Evolutionary conservation across 2,113 vertebrate species (phyloP), one percentile per base, ranked within the genome.

Genomic region (Nerophis ophidion): DNA sequence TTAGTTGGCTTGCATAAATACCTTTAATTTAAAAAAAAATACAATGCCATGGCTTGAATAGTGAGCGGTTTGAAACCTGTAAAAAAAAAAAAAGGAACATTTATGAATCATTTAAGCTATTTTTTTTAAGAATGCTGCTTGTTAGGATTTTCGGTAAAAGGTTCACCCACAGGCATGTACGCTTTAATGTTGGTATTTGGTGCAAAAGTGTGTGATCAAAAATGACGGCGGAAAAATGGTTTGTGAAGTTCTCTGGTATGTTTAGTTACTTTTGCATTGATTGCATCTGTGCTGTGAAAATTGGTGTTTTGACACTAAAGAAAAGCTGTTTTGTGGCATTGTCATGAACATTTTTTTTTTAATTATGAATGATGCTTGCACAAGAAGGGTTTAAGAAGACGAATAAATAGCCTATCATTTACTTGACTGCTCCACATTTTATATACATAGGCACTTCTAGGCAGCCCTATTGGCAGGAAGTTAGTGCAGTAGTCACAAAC

Each of bases 221-320:
- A 10, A 15, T 16, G 16, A 51, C 5, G 45, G 34, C 19, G 11
- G n/a, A 47, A 16, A 50, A 26, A 57, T 8, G 38, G 2, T 48
- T 47, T 72, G 57, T 69, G 26, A 52, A 66, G 58, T 17, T 65
- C 13, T 56, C n/a, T 6, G 8, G 38, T 15, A 59, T 11, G 56
- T 60, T 71, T 56, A 34, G 61, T 33, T 33, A 52, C 2, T 64
- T 70, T 68, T 73, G 48, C 61, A 67, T 66, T 61, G n/a, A 19
- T 67, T 9, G 7, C 7, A 61, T 49, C 44, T 66, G 53, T 65
- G 35, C 34, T 51, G 68, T 69, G 46, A 42, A 62, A 60, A 19
- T 13, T 16, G 15, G 35, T 16, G 36, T 40, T 12, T 56, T 13
- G 59, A 64, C 19, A 60, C 5, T 5, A 61, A 66, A 40, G 8